Base-by-base conservation (phyloP, 2,888 invertebrate genomes). In the Leptopilina drosophilae region DNA sequence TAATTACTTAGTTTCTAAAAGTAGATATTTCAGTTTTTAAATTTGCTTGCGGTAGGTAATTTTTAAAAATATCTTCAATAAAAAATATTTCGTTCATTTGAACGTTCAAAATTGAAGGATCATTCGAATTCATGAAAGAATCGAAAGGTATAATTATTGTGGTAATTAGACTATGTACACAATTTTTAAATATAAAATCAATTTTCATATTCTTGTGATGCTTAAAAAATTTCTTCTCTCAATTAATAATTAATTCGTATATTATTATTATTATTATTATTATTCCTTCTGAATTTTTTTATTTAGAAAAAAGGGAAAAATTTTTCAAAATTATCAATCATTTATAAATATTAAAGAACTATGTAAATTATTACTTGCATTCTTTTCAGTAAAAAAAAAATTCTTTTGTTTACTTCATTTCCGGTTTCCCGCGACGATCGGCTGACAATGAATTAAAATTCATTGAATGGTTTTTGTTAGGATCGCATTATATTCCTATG, bases 401-500 rank as follows among this genome's bases (percentile, higher is more conserved):
- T 69, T 73, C 69, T 73, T 73, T 73, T 73, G 69, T 73, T 53
- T 73, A 26, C 56, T 53, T 7, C 26, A 33, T 33, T 73, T 73
- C 69, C 69, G 69, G 53, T 56, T 53, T 73, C 53, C 53, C 14
- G 49, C 5, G 69, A 53, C 56, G 56, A 73, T 73, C 14, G 14
- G 14, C 33, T 53, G 20, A 56, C 56, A 73, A 73, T 73, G 40
- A 69, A 73, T 73, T 73, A 53, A 73, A 73, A 73, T 73, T 73
- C 69, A 73, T 33, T 56, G 69, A 56, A 12, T 56, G n/a, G n/a
- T 73, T 69, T 53, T 49, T 20, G 65, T 59, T n/a, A 69, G 69
- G 69, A 69, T 69, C 49, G 49, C 11, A 33, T 33, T 33, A 33
- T 33, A 53, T 53, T 12, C 69, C 20, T 53, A 11, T 69, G 69